Base-by-base conservation (phyloP, 2,113 vertebrate species). In the Xiphias gladius region DNA sequence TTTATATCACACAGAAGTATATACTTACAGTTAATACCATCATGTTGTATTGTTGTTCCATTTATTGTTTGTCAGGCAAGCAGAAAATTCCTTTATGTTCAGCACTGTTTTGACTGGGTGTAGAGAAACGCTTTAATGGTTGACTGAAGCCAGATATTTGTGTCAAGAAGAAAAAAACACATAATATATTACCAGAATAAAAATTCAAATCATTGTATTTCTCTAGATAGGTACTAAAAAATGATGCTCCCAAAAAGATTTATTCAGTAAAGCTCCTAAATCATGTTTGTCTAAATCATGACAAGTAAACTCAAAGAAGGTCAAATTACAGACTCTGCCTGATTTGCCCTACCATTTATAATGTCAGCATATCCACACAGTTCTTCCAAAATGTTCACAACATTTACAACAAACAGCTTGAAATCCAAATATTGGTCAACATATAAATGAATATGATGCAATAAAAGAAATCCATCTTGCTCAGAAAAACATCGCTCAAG, bases 1-100 rank as follows among this genome's bases (percentile, higher is more conserved):
- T 78, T 24, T 68, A 2, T 30, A n/a, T 20, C 32, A 74, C n/a
- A 63, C 41, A 75, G n/a, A 76, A 59, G 46, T 28, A 10, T 28
- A 24, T 17, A 54, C 9, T 20, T 24, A 37, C 24, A 66, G 28
- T 55, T 71, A 81, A 78, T 39, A 61, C 26, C 70, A 19, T 66
- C 52, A 35, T 16, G 39, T 52, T 22, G 16, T 46, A 7, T 13
- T 55, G 50, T 58, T 48, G 26, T 22, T 39, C 26, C 37, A 24
- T 76, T 73, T 30, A 19, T 61, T 58, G 5, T 64, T 35, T 5
- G 24, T 22, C 5, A 14, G 30, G 5, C 35, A 48, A 67, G n/a
- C 35, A 24, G 46, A 13, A 28, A 69, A 55, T 32, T 24, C 28
- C 17, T 30, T 26, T 7, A 8, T 14, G 20, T 41, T 28, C 52